Base-by-base conservation (phyloP, 2,113 vertebrate species). In the Ailurus styani region DNA sequence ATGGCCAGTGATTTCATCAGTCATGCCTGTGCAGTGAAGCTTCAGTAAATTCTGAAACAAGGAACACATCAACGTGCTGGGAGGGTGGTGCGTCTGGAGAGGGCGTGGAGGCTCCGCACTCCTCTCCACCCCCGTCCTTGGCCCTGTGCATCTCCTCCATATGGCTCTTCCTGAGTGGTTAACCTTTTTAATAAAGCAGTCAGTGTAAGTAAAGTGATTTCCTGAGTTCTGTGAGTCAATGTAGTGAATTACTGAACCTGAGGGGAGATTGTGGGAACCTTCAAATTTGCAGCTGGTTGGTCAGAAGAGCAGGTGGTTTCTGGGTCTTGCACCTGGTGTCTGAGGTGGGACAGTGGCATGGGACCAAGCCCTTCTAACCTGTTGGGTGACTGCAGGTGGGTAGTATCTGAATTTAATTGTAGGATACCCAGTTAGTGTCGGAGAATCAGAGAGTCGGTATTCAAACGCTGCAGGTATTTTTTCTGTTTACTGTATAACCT, bases 41-140 rank as follows among this genome's bases (percentile, higher is more conserved):
- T 31, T 83, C 34, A 23, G 6, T 64, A 50, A n/a, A 73, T 37
- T 52, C 47, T 54, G n/a, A 54, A 60, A 20, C 0, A 13, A 70
- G 52, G 21, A n/a, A 29, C 27, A 21, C 6, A 21, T 2, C 0
- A 5, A 15, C 10, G 11, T 50, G 21, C 55, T 34, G 15, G 47
- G 55, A 55, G 70, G 52, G 10, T 17, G 31, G 25, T 18, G 42
- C 20, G 21, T 45, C 62, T 64, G 37, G n/a, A 60, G n/a, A 60
- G 57, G n/a, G n/a, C 12, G 3, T n/a, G 25, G 29, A 54, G 20
- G 21, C 17, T 3, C 11, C 2, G 0, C 2, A 3, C 40, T 9
- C 0, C 42, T 50, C 90, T 6, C 60, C 64, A 75, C 9, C 12
- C 40, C 31, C 3, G 13, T 2, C 2, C 21, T 31, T 6, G 55